Evolutionary conservation across 2,888 invertebrate species (phyloP).

Genomic region (Plagodis pulveraria): DNA sequence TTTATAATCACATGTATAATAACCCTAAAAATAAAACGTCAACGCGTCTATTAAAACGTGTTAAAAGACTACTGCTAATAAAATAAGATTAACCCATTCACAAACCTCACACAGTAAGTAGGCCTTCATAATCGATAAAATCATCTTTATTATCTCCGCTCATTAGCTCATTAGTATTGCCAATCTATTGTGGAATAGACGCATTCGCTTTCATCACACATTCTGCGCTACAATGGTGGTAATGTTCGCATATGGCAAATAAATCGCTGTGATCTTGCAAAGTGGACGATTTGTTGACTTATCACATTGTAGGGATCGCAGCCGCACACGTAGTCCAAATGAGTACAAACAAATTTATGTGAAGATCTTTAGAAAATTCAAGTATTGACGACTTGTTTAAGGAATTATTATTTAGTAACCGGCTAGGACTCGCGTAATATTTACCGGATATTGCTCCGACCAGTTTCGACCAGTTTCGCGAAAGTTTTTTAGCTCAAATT

Average conservation of each 20-base stretch:
- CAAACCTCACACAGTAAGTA: too few relatives aligned
- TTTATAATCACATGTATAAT: too few relatives aligned
- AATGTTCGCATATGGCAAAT: slow-evolving; percentile 61
- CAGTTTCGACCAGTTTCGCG: too few relatives aligned
- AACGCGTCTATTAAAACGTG: too few relatives aligned
- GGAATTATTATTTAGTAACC: too few relatives aligned
- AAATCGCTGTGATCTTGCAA: slow-evolving; percentile 60
- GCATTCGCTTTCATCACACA: slow-evolving; percentile 48
- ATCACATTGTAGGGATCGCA: slow-evolving; percentile 55
- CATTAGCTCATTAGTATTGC: slow-evolving; percentile 10
- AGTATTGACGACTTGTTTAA: too few relatives aligned
- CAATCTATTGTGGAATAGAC: slow-evolving; percentile 10
- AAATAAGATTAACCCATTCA: too few relatives aligned
- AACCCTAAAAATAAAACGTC: too few relatives aligned
- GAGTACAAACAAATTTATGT: neutral
- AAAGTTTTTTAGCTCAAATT: too few relatives aligned
- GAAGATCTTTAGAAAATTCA: neutral
- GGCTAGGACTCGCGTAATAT: too few relatives aligned
- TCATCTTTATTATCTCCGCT: slow-evolving; percentile 1
- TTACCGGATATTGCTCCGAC: too few relatives aligned
- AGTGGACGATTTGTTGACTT: slow-evolving; percentile 51
- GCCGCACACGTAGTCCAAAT: slow-evolving; percentile 20
- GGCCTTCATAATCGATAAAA: neutral
- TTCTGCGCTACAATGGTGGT: slow-evolving; percentile 29
- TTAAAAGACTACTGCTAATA: too few relatives aligned